A percentile compares a stretch with the other conserved stretches of the same genome.
Evolutionary conservation across 2,113 vertebrate genomes (phyloP).

Genomic region (Arothron firmamentum): DNA sequence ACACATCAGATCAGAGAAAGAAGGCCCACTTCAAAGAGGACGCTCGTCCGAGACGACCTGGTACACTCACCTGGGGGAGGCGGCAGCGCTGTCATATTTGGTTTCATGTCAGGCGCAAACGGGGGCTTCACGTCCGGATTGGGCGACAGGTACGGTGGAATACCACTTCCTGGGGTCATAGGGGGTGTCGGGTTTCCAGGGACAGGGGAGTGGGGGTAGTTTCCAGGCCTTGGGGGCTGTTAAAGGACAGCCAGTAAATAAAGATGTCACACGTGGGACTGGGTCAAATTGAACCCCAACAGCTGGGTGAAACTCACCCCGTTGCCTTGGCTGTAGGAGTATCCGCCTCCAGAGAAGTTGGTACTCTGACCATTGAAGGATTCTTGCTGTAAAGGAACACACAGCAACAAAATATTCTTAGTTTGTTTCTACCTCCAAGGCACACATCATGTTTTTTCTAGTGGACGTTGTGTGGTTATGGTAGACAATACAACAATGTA

Average conservation of each 20-base stretch:
- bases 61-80: constrained; percentile 87
- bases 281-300: neutral
- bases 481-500: neutral
- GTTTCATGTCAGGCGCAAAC: constrained; percentile 98
- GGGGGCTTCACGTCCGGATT: constrained; percentile 97
- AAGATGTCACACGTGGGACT: constrained; percentile 22
- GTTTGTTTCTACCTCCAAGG: neutral
- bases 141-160: constrained; percentile 94
- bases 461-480: neutral
- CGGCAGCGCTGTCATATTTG: constrained; percentile 93
- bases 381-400: constrained; percentile 71
- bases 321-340: constrained; percentile 83
- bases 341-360: constrained; percentile 84
- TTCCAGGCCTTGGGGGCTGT: constrained; percentile 92
- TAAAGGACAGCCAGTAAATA: constrained; percentile 38
- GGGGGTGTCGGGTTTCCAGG: constrained; percentile 97
- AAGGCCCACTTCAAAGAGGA: neutral
- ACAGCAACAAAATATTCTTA: neutral
- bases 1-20: neutral
- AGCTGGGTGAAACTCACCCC: constrained; percentile 73
- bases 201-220: constrained; percentile 99
- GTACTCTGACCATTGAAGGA: constrained; percentile 79
- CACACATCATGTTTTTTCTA: neutral
- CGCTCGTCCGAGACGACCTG: neutral
- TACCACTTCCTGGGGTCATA: constrained; percentile 97